These are phyloP conservation scores for Dendroctonus ponderosae DNA, from an alignment of 1,140 invertebrate species.

Conservation along the genomic window DNA sequence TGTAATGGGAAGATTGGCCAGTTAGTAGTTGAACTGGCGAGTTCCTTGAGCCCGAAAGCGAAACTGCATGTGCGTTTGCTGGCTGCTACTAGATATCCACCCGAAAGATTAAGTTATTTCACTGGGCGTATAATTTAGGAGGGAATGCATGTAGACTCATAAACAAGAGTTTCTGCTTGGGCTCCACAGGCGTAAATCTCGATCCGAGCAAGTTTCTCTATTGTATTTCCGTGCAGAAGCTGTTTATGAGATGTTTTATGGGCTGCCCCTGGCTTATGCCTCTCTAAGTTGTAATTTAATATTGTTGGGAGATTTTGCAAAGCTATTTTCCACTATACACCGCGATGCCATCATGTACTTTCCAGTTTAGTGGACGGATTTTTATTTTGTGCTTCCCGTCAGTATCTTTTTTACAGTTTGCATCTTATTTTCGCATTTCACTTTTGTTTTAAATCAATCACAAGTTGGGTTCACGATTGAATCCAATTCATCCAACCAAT, in stretches of 20 bases:
- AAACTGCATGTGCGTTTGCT: too few species aligned
- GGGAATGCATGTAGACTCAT: conserved; percentile 10
- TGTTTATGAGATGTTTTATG: conserved; percentile 24
- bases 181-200: conserved; percentile 21
- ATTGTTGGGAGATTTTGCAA: conserved; percentile 14
- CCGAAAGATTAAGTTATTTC: conserved; percentile 26
- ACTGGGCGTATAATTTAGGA: conserved; percentile 25
- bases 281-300: conserved; percentile 28
- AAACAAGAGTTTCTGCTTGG: conserved; percentile 10
- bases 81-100: not conserved
- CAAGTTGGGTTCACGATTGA: too few species aligned
- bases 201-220: conserved; percentile 24
- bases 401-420: too few species aligned
- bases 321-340: too few species aligned
- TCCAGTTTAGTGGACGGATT: too few species aligned
- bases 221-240: conserved; percentile 30
- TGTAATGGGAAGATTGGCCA: not conserved
- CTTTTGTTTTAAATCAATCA: too few species aligned
- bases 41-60: too few species aligned
- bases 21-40: not conserved
- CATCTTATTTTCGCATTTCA: too few species aligned
- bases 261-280: conserved; percentile 20
- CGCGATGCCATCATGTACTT: too few species aligned
- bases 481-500: too few species aligned
- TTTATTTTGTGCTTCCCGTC: too few species aligned